A percentile compares a stretch with the other conserved stretches of the same genome.
Conservation (phyloP, 2,113 vertebrate species). For the Enhydra lutris region DNA sequence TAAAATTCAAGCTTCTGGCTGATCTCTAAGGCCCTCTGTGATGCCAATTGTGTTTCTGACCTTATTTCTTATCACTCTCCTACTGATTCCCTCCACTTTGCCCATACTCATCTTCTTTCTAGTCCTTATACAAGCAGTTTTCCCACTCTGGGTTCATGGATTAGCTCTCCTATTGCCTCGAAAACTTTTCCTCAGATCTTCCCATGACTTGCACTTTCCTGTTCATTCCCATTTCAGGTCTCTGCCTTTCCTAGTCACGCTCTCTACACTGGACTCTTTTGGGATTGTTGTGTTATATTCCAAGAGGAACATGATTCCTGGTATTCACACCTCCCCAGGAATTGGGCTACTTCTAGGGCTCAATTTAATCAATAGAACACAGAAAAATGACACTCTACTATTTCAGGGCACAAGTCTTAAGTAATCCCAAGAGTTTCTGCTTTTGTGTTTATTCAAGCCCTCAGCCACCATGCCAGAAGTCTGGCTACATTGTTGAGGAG, state of each 20-base stretch:
- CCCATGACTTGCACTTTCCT: neutral
- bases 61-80: neutral
- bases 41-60: neutral
- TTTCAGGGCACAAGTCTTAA: neutral
- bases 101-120: neutral
- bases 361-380: neutral
- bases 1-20: neutral
- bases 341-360: rapidly evolving
- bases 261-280: neutral
- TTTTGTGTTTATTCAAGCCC: neutral
- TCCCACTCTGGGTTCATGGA: neutral
- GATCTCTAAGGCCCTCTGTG: neutral
- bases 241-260: neutral
- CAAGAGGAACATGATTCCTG: neutral
- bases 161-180: neutral
- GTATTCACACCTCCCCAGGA: neutral
- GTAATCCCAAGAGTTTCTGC: neutral
- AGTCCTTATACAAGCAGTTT: neutral
- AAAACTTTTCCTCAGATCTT: neutral
- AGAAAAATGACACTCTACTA: neutral
- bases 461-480: neutral
- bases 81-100: neutral
- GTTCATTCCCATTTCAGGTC: neutral
- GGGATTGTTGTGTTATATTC: neutral
- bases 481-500: too few relatives aligned